Percentiles rank a stretch among this genome's conserved stretches.
Evolutionary conservation across 2,797 vertebrate species (phyloP).

Genomic region (Aselliscus stoliczkanus): DNA sequence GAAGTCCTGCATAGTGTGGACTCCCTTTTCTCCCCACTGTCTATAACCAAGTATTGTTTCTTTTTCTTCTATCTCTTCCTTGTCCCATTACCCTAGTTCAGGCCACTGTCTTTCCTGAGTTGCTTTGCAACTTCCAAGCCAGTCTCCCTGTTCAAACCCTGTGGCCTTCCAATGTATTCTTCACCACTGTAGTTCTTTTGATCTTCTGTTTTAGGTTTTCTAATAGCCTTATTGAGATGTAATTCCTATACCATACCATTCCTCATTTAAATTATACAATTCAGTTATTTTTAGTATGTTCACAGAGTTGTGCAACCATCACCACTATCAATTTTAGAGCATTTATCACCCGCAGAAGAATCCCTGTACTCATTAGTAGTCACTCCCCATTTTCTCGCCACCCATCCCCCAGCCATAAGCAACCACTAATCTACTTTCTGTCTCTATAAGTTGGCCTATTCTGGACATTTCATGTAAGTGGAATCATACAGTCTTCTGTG

Average conservation of each 20-base stretch:
- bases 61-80: background rate
- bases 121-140: background rate
- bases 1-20: background rate
- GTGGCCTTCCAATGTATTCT: background rate
- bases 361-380: background rate
- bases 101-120: background rate
- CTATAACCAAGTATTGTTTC: background rate
- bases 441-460: background rate
- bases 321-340: background rate
- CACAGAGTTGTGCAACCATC: background rate
- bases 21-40: background rate
- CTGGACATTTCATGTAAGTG: background rate
- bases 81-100: background rate
- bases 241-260: background rate
- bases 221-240: background rate
- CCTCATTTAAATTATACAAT: background rate
- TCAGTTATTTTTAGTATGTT: background rate
- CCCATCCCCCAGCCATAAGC: background rate
- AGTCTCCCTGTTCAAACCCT: background rate
- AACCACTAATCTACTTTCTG: background rate
- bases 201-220: constrained; percentile 10
- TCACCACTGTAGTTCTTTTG: background rate
- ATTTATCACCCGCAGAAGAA: background rate
- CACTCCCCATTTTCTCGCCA: background rate
- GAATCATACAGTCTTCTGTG: background rate